Evolutionary conservation across 2,113 vertebrate genomes (phyloP), one percentile per base, ranked within the genome.

Genomic region (Cyprinodon brontotheroides): DNA sequence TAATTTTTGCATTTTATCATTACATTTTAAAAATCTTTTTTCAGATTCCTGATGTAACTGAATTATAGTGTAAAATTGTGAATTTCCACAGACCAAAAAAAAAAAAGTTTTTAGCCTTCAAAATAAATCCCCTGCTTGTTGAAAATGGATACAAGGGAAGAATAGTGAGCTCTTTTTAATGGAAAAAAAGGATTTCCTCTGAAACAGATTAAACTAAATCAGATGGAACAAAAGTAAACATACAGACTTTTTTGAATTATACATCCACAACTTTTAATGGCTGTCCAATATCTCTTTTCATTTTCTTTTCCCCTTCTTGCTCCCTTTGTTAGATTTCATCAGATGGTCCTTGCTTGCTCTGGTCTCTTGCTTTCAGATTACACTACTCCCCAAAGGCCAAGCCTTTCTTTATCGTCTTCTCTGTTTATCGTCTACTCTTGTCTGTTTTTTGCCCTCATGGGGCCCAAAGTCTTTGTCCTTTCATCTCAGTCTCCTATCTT

Each of bases 251-350:
- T 82, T 68, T 87, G 69, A 62, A 83, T 63, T 68, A 83, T 76
- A 70, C 65, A 45, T 76, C 63, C 39, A 47, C 17, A 65, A 4
- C 65, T 69, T 65, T 69, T 75, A 75, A 65, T 72, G 77, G 69
- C 74, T 40, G 40, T 66, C 41, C 39, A 76, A 68, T 11, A 3
- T 53, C 47, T n/a, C 15, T 43, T 22, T 61, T 38, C 6, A 7
- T 59, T 45, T 17, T 68, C 59, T 50, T 60, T 53, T 39, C 37
- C 37, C 78, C 29, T 40, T 68, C 65, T 11, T 48, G 9, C 39
- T 68, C 29, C 48, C 76, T 84, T 86, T 80, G 84, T 83, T 82
- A 76, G 82, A 79, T 90, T 89, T 90, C 87, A 77, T 90, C 89
- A 90, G 86, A 69, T 78, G 65, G 57, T 62, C 73, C 61, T 36